A percentile compares a stretch with the other conserved stretches of the same genome.
Evolutionary conservation across 2,113 vertebrate genomes (phyloP).

Genomic region (Phylloscopus trochiloides): DNA sequence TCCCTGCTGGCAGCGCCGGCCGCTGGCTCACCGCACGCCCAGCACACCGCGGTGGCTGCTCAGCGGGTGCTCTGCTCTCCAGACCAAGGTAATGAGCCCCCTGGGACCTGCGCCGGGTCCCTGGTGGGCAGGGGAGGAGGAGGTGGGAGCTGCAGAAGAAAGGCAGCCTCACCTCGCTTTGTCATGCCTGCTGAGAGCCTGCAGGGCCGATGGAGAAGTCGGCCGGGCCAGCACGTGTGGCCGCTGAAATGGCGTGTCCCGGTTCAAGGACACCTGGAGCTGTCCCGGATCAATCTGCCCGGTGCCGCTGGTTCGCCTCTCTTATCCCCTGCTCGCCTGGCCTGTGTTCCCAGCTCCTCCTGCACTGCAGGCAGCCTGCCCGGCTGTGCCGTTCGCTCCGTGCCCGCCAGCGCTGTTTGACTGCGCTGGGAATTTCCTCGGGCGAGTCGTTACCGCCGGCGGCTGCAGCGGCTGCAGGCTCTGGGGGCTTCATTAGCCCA

Average conservation of each 20-base stretch:
- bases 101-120: neutral
- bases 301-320: accelerated
- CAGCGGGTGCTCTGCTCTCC: neutral
- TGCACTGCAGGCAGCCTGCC: neutral
- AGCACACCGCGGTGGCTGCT: neutral
- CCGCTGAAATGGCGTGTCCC: accelerated
- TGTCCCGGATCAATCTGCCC: neutral
- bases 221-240: neutral
- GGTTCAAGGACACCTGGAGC: neutral
- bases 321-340: neutral
- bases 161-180: neutral
- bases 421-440: neutral
- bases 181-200: neutral
- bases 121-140: neutral
- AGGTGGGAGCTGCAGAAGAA: neutral
- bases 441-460: neutral
- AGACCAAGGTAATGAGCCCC: neutral
- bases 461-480: neutral
- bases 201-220: neutral
- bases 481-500: neutral
- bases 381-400: neutral
- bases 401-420: neutral
- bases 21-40: accelerated
- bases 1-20: neutral
- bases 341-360: neutral